A percentile compares a stretch with the other conserved stretches of the same genome.
Conservation (phyloP, 1,140 invertebrate species). For the Stegodyphus mimosarum region DNA sequence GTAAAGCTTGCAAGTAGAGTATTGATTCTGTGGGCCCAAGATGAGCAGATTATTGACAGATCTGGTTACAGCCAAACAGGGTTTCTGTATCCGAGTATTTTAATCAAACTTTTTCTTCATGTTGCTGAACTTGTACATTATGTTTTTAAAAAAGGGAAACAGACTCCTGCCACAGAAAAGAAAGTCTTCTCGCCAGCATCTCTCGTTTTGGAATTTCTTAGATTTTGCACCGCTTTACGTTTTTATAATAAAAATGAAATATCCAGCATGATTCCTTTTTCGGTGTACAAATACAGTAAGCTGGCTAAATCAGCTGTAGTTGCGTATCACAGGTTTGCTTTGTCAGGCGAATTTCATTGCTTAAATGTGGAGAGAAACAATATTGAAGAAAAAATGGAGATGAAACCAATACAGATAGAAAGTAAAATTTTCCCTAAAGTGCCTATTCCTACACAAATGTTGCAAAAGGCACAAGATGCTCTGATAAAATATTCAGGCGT, state of each 20-base stretch:
- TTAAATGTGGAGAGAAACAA: neutral
- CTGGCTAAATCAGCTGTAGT: conserved; percentile 32
- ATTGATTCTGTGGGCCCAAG: conserved; percentile 39
- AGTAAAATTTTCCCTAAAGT: conserved; percentile 17
- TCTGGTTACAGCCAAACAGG: neutral
- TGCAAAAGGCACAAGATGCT: neutral
- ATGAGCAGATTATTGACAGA: conserved; percentile 13
- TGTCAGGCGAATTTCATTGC: conserved; percentile 15
- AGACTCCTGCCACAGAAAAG: neutral
- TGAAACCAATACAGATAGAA: conserved; percentile 32
- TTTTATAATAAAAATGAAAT: conserved; percentile 37
- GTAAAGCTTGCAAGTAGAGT: conserved; percentile 13
- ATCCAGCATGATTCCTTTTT: conserved; percentile 1
- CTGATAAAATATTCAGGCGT: conserved; percentile 12
- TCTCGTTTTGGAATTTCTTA: conserved; percentile 34
- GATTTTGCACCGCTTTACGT: conserved; percentile 33
- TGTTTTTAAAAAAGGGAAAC: neutral
- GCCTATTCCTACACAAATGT: neutral
- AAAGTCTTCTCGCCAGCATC: conserved; percentile 9
- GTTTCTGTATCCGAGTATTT: neutral
- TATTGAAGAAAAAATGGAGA: conserved; percentile 4
- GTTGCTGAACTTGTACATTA: conserved; percentile 14
- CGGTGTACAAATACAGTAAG: neutral
- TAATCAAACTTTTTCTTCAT: conserved; percentile 25
- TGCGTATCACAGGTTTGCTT: conserved; percentile 41